Percentiles rank a stretch among this genome's conserved stretches.
Evolutionary conservation across 2,113 vertebrate genomes (phyloP).

Genomic region (Centropus unirufus): DNA sequence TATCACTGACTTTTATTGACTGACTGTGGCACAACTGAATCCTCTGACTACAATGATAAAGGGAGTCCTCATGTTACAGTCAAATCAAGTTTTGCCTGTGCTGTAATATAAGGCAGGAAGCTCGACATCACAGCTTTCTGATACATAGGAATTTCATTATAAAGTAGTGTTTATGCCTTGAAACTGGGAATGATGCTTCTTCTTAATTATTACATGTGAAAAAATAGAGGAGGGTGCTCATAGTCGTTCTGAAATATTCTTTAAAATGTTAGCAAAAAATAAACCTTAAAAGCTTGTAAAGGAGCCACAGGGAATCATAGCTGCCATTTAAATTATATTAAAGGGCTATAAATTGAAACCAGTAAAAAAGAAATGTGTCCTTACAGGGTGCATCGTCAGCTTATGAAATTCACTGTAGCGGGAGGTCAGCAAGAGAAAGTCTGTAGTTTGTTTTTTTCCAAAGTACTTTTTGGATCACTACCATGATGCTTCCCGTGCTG

Average conservation of each 20-base stretch:
- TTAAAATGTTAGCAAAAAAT: conserved; percentile 26
- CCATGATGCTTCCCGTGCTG: conserved; percentile 23
- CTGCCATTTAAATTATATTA: conserved; percentile 66
- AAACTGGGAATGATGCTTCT: not conserved
- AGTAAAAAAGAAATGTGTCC: conserved; percentile 68
- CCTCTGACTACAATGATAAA: not conserved
- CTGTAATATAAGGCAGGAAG: not conserved
- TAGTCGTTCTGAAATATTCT: not conserved
- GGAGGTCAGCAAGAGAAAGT: conserved; percentile 60
- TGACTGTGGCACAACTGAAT: not conserved
- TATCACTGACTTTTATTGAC: not conserved
- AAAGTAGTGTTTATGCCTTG: not conserved
- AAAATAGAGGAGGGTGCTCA: not conserved
- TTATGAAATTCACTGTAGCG: conserved; percentile 58
- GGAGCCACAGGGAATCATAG: conserved; percentile 48
- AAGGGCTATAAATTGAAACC: conserved; percentile 66
- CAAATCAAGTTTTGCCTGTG: not conserved
- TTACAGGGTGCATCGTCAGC: conserved; percentile 57
- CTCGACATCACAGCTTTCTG: not conserved
- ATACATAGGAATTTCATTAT: not conserved
- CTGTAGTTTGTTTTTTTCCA: conserved; percentile 35
- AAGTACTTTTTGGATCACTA: conserved; percentile 64
- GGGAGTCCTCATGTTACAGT: not conserved
- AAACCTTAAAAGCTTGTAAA: conserved; percentile 58
- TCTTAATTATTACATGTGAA: not conserved